These are phyloP conservation scores for Brachyopa scutellaris DNA, from an alignment of 2,888 invertebrate genomes.

Conservation along the genomic window DNA sequence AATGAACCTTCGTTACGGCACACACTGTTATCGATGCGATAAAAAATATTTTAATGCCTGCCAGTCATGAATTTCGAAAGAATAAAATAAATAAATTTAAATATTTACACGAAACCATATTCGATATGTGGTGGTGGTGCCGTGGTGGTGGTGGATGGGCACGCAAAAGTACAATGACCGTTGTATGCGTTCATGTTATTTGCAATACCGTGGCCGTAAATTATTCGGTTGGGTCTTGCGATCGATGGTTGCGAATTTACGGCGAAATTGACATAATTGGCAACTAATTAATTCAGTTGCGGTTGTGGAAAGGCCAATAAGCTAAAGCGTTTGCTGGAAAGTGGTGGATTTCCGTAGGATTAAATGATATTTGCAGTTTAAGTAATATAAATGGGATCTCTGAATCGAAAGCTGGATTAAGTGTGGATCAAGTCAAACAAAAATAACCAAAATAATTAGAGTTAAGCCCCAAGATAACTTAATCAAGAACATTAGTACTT, in stretches of 20 bases:
- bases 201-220: constrained; percentile 10
- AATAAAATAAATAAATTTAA: constrained; percentile 54
- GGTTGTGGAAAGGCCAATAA: constrained; percentile 44
- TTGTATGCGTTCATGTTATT: constrained; percentile 16
- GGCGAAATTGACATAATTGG: constrained; percentile 55
- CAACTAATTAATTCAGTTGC: constrained; percentile 60
- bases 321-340: background rate
- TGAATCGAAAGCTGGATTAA: too few relatives aligned
- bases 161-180: background rate
- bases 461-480: too few relatives aligned
- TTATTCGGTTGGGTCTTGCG: constrained; percentile 13
- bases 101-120: constrained; percentile 56
- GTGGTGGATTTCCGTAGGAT: too few relatives aligned
- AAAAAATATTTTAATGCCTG: constrained; percentile 50
- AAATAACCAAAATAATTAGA: too few relatives aligned
- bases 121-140: background rate
- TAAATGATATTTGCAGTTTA: background rate
- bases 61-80: constrained; percentile 55
- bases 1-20: constrained; percentile 15
- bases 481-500: too few relatives aligned
- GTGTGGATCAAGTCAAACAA: too few relatives aligned
- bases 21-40: constrained; percentile 62
- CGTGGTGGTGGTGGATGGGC: background rate
- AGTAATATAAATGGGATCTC: background rate
- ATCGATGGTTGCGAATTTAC: constrained; percentile 31